Base-by-base conservation (phyloP, 2,888 invertebrate genomes). In the Caenorhabditis sp. region DNA sequence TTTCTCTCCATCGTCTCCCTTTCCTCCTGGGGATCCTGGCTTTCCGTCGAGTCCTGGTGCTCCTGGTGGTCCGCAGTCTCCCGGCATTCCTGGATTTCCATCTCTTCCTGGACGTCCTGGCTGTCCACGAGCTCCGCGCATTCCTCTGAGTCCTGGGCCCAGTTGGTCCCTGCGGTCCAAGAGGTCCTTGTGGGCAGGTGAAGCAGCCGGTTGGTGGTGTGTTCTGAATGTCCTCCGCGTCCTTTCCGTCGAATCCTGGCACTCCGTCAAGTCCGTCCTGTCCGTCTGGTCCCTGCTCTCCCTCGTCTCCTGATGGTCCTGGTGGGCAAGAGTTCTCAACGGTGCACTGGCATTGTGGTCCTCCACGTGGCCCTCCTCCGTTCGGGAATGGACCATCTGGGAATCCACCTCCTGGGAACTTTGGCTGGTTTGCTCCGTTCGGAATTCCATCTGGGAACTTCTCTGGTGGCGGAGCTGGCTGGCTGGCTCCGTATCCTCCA, bases 1-100 rank as follows among this genome's bases (percentile, higher is more conserved):
- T 71, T 82, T 83, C 79, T 87, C 87, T 45, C 80, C 87, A 45
- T 87, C 87, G 39, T 74, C 81, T 73, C 87, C 87, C 45, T 82
- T 81, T 24, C 76, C 78, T 71, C 87, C 87, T 27, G 82, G 81
- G 24, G 76, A 70, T 52, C 87, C 87, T 39, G 86, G 79, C 45
- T 81, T 76, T 59, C 85, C 85, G 43, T 83, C 84, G 7, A 58
- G 43, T 62, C 85, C 86, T 59, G 86, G 84, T 5, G 80, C 52
- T 75, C 82, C 82, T 48, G 80, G 80, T 53, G 82, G 80, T 68
- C 82, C 82, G 65, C 78, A 79, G 53, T 82, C 82, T 79, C 82
- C 82, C 35, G 82, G 82, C 79, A 79, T 81, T 63, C 81, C 81
- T 30, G 81, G 81, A 58, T 81, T 79, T 75, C 77, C 86, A 48